Evolutionary conservation across 2,113 vertebrate species (phyloP).

Genomic region (Vireo altiloquus): DNA sequence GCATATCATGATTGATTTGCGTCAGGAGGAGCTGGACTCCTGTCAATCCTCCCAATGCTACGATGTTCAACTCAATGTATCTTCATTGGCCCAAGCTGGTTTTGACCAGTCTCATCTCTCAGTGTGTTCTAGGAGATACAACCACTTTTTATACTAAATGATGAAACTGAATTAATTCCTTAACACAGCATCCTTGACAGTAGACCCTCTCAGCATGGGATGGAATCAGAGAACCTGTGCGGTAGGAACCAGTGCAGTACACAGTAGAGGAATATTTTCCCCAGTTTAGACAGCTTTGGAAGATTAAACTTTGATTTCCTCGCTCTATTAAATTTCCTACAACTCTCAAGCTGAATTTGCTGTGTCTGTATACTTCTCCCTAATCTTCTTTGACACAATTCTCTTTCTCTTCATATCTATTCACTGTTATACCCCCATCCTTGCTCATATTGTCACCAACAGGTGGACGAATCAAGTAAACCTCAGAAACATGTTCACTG

Average conservation of each 20-base stretch:
- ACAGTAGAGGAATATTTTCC: not conserved
- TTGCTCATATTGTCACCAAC: not conserved
- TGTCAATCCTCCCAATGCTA: not conserved
- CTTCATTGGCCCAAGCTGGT: not conserved
- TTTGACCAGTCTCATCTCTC: not conserved
- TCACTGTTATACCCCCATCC: not conserved
- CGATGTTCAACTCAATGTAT: not conserved
- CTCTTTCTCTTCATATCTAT: not conserved
- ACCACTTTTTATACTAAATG: not conserved
- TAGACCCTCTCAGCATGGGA: accelerated
- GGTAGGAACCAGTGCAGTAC: not conserved
- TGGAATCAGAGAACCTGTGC: not conserved
- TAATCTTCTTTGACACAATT: conserved; percentile 27
- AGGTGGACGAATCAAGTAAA: conserved; percentile 28
- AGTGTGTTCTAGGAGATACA: not conserved
- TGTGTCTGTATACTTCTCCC: not conserved
- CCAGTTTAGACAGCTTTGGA: not conserved
- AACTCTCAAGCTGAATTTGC: conserved; percentile 8
- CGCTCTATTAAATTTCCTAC: conserved; percentile 23
- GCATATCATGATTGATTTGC: not conserved
- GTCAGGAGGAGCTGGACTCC: not conserved
- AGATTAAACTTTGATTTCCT: not conserved
- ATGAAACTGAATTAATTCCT: not conserved
- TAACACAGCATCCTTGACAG: not conserved
- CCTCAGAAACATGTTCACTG: not conserved